Base-by-base conservation (phyloP, 2,888 invertebrate genomes). In the Actias luna region DNA sequence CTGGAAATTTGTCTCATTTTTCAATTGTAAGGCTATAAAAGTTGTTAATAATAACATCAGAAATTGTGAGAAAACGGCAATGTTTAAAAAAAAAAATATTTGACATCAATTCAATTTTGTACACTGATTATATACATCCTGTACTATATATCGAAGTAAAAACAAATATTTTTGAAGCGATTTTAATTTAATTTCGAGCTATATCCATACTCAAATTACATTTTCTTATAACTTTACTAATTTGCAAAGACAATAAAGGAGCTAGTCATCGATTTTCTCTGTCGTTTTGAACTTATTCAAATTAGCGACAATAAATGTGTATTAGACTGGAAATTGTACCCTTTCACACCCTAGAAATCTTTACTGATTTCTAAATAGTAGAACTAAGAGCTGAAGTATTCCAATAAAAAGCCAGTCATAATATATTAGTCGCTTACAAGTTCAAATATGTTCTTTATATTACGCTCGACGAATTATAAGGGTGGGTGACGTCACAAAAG, bases 401-500 rank as follows among this genome's bases (percentile, higher is more conserved):
- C 58, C 61, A 58, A 58, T 46, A 29, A 22, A 42, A 22, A 16
- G 16, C 31, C 22, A 22, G 58, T 62, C 58, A 62, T 62, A 62
- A 62, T 62, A 58, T 62, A 62, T 58, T 58, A 58, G 42, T 57
- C 58, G 57, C 27, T 62, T 62, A 62, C 42, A 31, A 58, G 55
- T 62, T 25, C 1, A 31, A 29, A 62, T 58, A 62, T 39, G 55
- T 57, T 39, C 58, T 52, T 35, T 50, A 39, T 62, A 61, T 36
- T 58, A 31, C 39, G 31, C 61, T 31, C 57, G 36, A 29, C 22
- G 55, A 52, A 63, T 58, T 57, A 63, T 55, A 65, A 64, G 69
- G 65, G 65, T 67, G 73, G 69, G 74, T 67, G 69, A 76, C 62
- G 73, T 69, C 74, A 72, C 71, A 71, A 67, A 67, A 69, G 64